Base-by-base conservation (phyloP, 1,140 invertebrate genomes). In the Rhopalosiphum maidis region DNA sequence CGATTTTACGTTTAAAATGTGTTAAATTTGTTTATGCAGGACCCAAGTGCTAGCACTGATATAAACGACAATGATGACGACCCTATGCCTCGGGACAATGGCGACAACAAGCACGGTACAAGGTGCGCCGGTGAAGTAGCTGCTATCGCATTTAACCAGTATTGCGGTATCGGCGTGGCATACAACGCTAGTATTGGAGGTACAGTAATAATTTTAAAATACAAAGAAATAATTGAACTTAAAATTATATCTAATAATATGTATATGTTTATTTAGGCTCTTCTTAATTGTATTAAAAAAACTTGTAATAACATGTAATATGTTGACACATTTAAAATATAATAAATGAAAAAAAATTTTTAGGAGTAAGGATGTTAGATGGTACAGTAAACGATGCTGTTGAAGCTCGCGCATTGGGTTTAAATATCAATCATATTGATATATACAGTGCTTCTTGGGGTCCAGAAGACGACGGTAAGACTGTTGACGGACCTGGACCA, bases 391-490 rank as follows among this genome's bases (percentile, higher is more conserved):
- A 99, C 94, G 99, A 99, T 95, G 98, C 98, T 30, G 98, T 99
- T 6, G 99, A 99, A 96, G 98, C 98, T 1, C 96, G 97, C 95
- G 98, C 98, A 4, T 95, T 99, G 77, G 98, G 98, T 87, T 96
- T 99, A 93, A 99, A 99, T 96, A 97, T 98, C 8, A 97, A 98
- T 94, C 98, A 99, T 95, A 98, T 99, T 93, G 98, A 99, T 95
- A 98, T 99, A 94, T 99, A 99, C 95, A 98, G 98, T 94, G 98
- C 98, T 0, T 99, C 98, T 0, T 99, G 99, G 99, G 99, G 98
- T 15, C 98, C 98, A 1, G 98, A 99, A 95, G 98, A 99, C 95
- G 98, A 99, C 95, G 99, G 99, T 5, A 98, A 99, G 95, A 99
- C 99, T 1, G 99, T 99, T 18, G 99, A 99, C 95, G 99, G 99